Conservation (phyloP, 2,113 vertebrate genomes). For the Etheostoma cragini region DNA sequence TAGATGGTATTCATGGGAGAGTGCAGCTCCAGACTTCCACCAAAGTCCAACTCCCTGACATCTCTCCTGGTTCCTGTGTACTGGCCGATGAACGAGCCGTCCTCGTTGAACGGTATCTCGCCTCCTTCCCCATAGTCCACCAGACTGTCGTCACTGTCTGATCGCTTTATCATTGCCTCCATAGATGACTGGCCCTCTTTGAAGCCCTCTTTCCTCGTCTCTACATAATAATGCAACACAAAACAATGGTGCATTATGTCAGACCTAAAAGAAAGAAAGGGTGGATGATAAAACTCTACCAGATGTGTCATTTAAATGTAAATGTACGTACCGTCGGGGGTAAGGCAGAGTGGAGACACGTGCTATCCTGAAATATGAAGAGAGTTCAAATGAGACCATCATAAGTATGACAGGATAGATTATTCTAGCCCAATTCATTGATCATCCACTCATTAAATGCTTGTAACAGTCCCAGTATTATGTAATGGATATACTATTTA, state of each 20-base stretch:
- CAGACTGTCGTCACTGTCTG: slow-evolving; percentile 96
- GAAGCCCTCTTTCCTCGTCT: slow-evolving; percentile 95
- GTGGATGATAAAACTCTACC: neutral
- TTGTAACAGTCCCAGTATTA: neutral
- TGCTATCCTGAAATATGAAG: slow-evolving; percentile 78
- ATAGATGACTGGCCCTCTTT: slow-evolving; percentile 90
- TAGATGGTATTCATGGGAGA: slow-evolving; percentile 94
- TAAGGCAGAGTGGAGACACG: slow-evolving; percentile 82
- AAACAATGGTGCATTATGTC: neutral
- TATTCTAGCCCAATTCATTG: neutral
- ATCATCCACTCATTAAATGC: slow-evolving; percentile 1
- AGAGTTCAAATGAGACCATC: slow-evolving; percentile 4
- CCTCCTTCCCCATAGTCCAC: slow-evolving; percentile 97
- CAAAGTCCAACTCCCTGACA: slow-evolving; percentile 93
- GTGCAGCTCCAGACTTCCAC: slow-evolving; percentile 91
- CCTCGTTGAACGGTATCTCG: slow-evolving; percentile 95
- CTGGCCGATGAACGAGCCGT: slow-evolving; percentile 98
- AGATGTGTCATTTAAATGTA: slow-evolving; percentile 2
- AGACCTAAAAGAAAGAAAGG: neutral
- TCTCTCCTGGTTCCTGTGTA: slow-evolving; percentile 94
- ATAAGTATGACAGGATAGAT: neutral
- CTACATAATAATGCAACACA: slow-evolving; percentile 71
- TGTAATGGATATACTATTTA: slow-evolving; percentile 1
- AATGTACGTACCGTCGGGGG: slow-evolving; percentile 78
- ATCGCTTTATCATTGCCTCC: slow-evolving; percentile 91